phyloP scores from a whole-genome alignment of 2,113 vertebrate genomes.

The Felis catus region DNA sequence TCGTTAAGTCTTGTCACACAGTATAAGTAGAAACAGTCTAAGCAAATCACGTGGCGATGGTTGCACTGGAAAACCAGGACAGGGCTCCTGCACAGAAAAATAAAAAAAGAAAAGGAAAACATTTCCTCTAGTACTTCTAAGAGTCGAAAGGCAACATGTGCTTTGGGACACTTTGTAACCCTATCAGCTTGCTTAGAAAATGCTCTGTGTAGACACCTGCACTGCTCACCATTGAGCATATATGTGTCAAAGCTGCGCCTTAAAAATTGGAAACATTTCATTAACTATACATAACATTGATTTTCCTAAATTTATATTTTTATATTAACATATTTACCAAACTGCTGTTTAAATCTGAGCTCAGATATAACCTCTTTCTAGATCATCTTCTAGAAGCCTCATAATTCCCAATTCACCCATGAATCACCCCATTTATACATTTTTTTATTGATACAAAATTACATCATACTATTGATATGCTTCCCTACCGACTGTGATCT shows the following conservation, averaged over 20 bases:
- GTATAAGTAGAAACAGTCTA: constrained; percentile 94
- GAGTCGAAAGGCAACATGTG: fast-evolving
- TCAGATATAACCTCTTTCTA: background rate
- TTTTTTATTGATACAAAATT: fast-evolving
- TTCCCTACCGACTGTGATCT: background rate
- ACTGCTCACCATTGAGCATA: fast-evolving
- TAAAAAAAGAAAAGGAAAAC: background rate
- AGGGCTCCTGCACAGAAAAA: constrained; percentile 85
- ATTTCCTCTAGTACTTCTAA: fast-evolving
- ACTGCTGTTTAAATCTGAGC: background rate
- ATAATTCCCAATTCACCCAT: background rate
- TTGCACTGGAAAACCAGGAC: constrained; percentile 93
- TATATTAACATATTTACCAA: background rate
- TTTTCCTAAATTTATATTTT: background rate
- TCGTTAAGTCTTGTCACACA: constrained; percentile 92
- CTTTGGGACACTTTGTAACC: background rate
- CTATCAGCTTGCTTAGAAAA: fast-evolving
- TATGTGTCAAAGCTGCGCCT: fast-evolving
- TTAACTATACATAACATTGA: fast-evolving
- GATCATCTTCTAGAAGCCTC: background rate
- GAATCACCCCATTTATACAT: fast-evolving
- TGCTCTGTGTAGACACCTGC: fast-evolving
- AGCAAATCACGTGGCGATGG: constrained; percentile 93
- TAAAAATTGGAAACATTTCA: fast-evolving
- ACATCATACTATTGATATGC: fast-evolving